Evolutionary conservation across 2,113 vertebrate genomes (phyloP), one percentile per base, ranked within the genome.

Genomic region (Leiothrix lutea): DNA sequence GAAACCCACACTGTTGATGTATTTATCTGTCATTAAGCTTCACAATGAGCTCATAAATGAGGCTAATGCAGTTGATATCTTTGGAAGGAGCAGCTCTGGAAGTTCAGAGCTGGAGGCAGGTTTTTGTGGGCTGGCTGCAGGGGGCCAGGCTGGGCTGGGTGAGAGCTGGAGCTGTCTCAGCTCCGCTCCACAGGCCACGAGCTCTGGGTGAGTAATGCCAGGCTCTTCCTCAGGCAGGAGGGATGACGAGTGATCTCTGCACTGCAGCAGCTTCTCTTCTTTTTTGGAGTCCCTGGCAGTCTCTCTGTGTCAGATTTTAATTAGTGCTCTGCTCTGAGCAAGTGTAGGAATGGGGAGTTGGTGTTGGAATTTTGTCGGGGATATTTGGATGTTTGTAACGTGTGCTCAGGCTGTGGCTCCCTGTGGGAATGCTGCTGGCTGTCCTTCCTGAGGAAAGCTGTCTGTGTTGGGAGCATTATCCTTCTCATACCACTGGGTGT

Each of bases 131-230:
- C 5, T 79, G 85, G 28, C 81, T 85, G 61, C 15, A 60, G 23
- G 65, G 65, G 73, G 48, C 61, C 57, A 51, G 14, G 10, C 14
- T 58, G 64, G 56, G 73, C 85, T 79, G 13, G 28, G 33, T 18
- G 57, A 80, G 74, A 23, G 12, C 7, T 84, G 69, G 88, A 90
- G 45, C 70, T 25, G 65, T 26, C 80, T 86, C 57, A 57, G 74
- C 50, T 58, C 38, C 0, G 14, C 33, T 20, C 58, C 3, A 3
- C 3, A 3, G 57, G 78, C 16, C 45, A 19, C 0, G 2, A 26
- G 54, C 65, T 72, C 17, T 3, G 38, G 11, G 47, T 38, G 81
- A 71, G 80, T 28, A 47, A 80, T 2, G 11, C 3, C 1, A 42
- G 45, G 57, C 57, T 67, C 53, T 62, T 36, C n/a, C 57, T 72